Percentiles rank a stretch among this genome's conserved stretches.
Evolutionary conservation across 2,797 vertebrate species (phyloP).

Genomic region (Pampus argenteus): DNA sequence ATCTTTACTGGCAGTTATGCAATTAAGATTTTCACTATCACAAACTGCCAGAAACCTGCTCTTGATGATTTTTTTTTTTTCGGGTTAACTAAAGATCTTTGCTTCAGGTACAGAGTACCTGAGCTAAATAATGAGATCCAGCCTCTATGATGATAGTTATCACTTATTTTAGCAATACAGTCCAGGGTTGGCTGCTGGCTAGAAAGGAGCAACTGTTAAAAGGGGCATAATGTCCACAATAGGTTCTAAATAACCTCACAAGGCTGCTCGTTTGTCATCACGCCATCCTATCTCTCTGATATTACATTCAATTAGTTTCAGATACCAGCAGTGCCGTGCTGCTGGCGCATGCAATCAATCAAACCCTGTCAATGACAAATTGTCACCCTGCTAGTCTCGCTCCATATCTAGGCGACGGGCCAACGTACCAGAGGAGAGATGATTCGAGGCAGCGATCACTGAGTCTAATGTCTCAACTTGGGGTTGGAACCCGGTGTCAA

Average conservation of each 20-base stretch:
- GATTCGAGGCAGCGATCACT: conserved; percentile 52
- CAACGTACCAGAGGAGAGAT: conserved; percentile 45
- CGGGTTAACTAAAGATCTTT: conserved; percentile 7
- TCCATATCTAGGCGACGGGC: conserved; percentile 66
- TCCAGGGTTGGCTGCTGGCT: conserved; percentile 15
- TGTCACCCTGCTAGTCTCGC: conserved; percentile 62
- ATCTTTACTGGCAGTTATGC: conserved; percentile 17
- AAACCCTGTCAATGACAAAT: conserved; percentile 81
- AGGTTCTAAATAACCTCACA: conserved; percentile 61
- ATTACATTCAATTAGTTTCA: conserved; percentile 78
- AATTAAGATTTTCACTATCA: conserved; percentile 37
- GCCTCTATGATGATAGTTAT: conserved; percentile 31
- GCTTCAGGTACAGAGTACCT: conserved; percentile 9
- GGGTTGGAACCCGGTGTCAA: conserved; percentile 1
- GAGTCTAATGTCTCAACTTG: conserved; percentile 56
- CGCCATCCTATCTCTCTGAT: conserved; percentile 49
- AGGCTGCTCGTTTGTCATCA: conserved; percentile 65
- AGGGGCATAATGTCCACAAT: conserved; percentile 44
- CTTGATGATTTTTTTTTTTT: neutral
- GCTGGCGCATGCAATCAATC: conserved; percentile 80
- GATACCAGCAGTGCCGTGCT: conserved; percentile 57
- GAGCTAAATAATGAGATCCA: conserved; percentile 4
- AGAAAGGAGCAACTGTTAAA: conserved; percentile 32
- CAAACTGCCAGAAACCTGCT: conserved; percentile 37
- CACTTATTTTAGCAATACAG: conserved; percentile 40